These are phyloP conservation scores for Eumerus sabulonum DNA, from an alignment of 2,888 invertebrate genomes.

Conservation along the genomic window DNA sequence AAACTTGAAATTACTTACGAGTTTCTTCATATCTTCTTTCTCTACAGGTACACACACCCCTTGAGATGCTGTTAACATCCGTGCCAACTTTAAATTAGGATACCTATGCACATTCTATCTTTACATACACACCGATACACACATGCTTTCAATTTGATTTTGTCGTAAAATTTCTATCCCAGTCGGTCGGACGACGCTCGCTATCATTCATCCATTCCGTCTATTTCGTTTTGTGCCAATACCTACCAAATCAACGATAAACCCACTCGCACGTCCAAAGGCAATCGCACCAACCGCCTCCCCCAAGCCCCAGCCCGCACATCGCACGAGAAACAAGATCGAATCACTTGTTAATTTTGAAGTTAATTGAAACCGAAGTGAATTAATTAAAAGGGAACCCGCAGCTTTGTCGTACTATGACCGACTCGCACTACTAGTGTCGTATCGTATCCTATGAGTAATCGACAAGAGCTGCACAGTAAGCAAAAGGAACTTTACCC, in stretches of 20 bases:
- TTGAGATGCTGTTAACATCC: slow-evolving; percentile 27
- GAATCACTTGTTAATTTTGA: slow-evolving; percentile 38
- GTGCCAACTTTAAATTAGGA: slow-evolving; percentile 59
- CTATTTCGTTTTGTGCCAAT: slow-evolving; percentile 38
- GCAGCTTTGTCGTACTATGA: background rate
- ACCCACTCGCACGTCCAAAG: background rate
- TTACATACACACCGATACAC: slow-evolving; percentile 8
- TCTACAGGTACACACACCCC: slow-evolving; percentile 36
- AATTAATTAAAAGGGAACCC: slow-evolving; percentile 33
- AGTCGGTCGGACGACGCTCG: too few species aligned
- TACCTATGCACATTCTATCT: slow-evolving; percentile 14
- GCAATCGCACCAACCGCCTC: too few species aligned
- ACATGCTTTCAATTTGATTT: background rate
- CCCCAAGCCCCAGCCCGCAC: too few species aligned
- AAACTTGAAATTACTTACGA: background rate
- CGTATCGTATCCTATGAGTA: slow-evolving; percentile 7
- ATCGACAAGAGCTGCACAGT: slow-evolving; percentile 7
- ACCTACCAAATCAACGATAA: slow-evolving; percentile 21
- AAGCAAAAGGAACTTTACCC: slow-evolving; percentile 1
- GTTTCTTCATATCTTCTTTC: background rate
- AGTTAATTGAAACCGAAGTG: slow-evolving; percentile 36
- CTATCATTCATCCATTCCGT: background rate
- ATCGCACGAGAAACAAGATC: slow-evolving; percentile 5
- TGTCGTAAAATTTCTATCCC: background rate
- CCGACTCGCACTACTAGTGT: background rate